Evolutionary conservation across 2,888 invertebrate species (phyloP), one percentile per base, ranked within the genome.

Genomic region (Fragum whitleyi): DNA sequence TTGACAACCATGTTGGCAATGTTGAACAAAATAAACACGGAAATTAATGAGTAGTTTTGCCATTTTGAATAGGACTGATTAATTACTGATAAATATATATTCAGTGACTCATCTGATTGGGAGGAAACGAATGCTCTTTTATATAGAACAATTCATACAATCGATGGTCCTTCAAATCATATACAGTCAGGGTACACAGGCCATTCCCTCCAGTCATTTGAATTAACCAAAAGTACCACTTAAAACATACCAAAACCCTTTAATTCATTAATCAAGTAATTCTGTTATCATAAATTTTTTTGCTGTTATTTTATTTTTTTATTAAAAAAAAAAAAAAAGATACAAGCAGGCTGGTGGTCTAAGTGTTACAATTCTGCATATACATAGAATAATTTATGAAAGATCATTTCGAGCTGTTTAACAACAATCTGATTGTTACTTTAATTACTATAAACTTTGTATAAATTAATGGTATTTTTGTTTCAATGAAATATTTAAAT

Each of bases 61-160:
- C n/a, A 29, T 39, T 65, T 7, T 65, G 65, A 65, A 65, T 65
- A 42, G 26, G 23, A 16, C 21, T 26, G 42, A 65, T 65, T 65
- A 65, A 65, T 65, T 65, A 65, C 65, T 39, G 65, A 65, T 65
- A 65, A 65, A 42, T 42, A 23, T 42, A 32, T 42, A 65, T 61
- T 61, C 65, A 19, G 21, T 65, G 65, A 65, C 42, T 65, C 65
- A 65, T 23, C 16, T 23, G 23, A 42, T 65, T 36, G 42, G 39
- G 11, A 65, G 65, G 65, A 65, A 65, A 65, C 36, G 65, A 65
- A 21, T 65, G 65, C 65, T 65, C 65, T 23, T 65, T 65, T 42
- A 23, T 42, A 65, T 21, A 39, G 65, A 36, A 42, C 65, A 42
- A 65, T 65, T 42, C 65, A 65, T 19, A 42, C 36, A 65, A 65